phyloP scores from a whole-genome alignment of 30 jellyfish, hydroid and myxozoan species.

The Pseudorhiza aurosa region DNA sequence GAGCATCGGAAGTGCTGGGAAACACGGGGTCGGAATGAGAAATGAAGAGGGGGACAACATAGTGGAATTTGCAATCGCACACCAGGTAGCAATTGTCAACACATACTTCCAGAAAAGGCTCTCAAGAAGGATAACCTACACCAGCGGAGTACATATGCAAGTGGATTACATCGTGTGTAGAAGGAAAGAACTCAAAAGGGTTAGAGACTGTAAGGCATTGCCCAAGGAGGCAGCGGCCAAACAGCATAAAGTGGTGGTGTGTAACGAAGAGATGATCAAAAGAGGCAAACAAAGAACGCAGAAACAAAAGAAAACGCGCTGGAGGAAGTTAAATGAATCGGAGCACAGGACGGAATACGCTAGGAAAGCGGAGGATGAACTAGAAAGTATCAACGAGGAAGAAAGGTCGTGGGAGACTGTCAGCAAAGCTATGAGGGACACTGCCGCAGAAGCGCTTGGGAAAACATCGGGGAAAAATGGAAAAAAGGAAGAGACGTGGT shows the following conservation, averaged over 20 bases:
- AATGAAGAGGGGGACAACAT: no score
- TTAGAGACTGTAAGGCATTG: neutral
- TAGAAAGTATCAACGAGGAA: no score
- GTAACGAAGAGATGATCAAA: neutral
- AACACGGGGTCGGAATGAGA: no score
- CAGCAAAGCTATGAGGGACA: no score
- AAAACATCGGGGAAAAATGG: neutral
- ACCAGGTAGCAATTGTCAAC: neutral
- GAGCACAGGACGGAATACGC: neutral
- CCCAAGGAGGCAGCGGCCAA: constrained; percentile 8
- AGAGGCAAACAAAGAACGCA: no score
- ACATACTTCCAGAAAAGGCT: constrained; percentile 9
- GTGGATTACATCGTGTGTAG: constrained; percentile 15
- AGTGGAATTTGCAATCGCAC: constrained; percentile 11
- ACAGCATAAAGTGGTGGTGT: neutral
- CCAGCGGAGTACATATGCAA: constrained; percentile 3
- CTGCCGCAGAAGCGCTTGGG: no score
- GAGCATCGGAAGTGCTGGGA: no score
- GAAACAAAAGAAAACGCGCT: constrained; percentile 20
- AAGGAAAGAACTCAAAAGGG: constrained; percentile 5
- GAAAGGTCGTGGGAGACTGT: no score
- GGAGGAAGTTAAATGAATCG: constrained; percentile 12
- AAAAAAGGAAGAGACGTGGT: constrained; percentile 14
- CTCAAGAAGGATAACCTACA: neutral
- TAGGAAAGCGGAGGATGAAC: neutral